Base-by-base conservation (phyloP, 2,113 vertebrate genomes). In the Polypterus bichir region DNA sequence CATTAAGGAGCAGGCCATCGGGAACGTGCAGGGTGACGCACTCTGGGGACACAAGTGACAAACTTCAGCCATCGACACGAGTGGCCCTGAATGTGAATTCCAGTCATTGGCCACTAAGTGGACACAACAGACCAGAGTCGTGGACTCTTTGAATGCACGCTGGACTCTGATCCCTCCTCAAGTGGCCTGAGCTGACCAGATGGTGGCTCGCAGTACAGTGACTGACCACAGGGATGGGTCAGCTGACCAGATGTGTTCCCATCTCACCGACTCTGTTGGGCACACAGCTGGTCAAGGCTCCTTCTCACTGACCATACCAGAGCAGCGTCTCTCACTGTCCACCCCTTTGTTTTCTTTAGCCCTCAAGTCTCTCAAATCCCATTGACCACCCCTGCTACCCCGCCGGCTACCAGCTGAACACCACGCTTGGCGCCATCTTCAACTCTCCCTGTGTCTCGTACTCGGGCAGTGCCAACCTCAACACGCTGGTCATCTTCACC, bases 341-440 rank as follows among this genome's bases (percentile, higher is more conserved):
- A 47, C 9, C 44, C 5, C 44, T 6, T 47, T 59, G 46, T 59
- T 11, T 59, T 59, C n/a, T 10, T 54, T 11, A 45, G 51, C 48
- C 52, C 52, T 59, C 9, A 60, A 67, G 44, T 4, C 0, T 57
- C 7, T 61, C 62, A 9, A 5, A 3, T 3, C 0, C 47, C 1
- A 8, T 89, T n/a, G 62, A 27, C 0, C 79, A 88, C n/a, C 85
- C 87, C 9, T 89, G 86, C 69, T 88, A 85, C 53, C 81, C 83
- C 0, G 56, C 4, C 4, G 75, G 65, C 51, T 86, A 82, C 74
- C 56, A 0, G 0, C 63, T 79, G 47, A 69, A 1, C 0, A 0
- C 85, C 54, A 66, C 72, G 2, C 9, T 60, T 10, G 68, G 59
- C 1, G 4, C 73, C 1, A 66, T 88, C 66, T 58, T 64, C 47